Conservation (phyloP, 2,888 invertebrate genomes). For the Chironomus riparius region DNA sequence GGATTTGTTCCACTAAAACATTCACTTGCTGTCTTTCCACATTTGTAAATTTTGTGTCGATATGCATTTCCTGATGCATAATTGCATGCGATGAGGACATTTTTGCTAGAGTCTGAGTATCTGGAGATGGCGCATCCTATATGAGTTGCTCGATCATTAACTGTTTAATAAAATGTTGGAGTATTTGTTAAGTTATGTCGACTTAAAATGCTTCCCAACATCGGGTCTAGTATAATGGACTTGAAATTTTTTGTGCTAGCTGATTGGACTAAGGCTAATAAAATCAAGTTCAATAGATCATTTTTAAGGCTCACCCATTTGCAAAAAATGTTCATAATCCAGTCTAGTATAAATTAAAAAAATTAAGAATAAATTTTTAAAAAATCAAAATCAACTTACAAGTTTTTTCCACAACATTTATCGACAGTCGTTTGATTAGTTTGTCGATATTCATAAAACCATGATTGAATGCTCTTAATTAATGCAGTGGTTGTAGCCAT, state of each 20-base stretch:
- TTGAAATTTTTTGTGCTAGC: too few species aligned
- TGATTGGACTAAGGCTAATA: too few species aligned
- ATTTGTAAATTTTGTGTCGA: constrained; percentile 9
- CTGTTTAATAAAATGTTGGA: background rate
- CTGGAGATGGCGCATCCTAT: constrained; percentile 18
- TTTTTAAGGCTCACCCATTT: background rate
- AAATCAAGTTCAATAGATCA: too few species aligned
- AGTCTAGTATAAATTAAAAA: background rate
- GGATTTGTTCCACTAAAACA: constrained; percentile 12
- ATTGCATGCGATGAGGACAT: constrained; percentile 18
- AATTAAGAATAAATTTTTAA: background rate
- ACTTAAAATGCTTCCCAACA: too few species aligned
- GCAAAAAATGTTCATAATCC: constrained; percentile 2
- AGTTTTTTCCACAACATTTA: constrained; percentile 4
- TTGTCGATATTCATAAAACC: constrained; percentile 20
- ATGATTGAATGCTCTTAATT: background rate
- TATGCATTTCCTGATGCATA: constrained; percentile 4
- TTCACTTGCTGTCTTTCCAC: background rate
- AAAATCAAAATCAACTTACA: background rate
- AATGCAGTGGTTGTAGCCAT: background rate
- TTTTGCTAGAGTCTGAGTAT: background rate
- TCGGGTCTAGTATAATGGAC: too few species aligned
- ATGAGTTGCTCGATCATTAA: constrained; percentile 8
- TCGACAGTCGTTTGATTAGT: constrained; percentile 7
- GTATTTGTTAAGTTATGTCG: too few species aligned